Conservation (phyloP, 2,888 invertebrate genomes). For the Agriopis aurantiaria region DNA sequence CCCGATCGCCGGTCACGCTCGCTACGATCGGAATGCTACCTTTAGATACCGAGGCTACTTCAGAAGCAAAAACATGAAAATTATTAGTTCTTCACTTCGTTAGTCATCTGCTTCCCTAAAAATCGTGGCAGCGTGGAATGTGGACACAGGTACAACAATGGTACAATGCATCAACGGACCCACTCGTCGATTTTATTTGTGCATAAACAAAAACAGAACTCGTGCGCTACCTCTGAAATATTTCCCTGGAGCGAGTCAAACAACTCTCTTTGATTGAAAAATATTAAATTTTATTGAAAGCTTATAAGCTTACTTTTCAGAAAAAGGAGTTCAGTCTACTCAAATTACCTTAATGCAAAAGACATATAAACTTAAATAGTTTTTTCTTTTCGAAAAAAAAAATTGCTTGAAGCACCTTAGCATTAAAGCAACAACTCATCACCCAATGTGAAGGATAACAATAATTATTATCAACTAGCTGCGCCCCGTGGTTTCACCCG, state of each 20-base stretch:
- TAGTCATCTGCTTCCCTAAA: slow-evolving; percentile 4
- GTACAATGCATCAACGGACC: slow-evolving; percentile 10
- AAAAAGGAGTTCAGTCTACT: not conserved
- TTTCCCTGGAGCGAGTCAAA: slow-evolving; percentile 9
- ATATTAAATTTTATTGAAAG: not conserved
- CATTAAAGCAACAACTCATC: no score
- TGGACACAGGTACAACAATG: slow-evolving; percentile 6
- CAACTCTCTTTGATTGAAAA: slow-evolving; percentile 5
- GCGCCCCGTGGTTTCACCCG: no score
- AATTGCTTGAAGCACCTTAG: not conserved
- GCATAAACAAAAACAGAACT: slow-evolving; percentile 18
- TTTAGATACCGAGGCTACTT: not conserved
- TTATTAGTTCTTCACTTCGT: not conserved
- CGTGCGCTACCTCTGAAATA: slow-evolving; percentile 13
- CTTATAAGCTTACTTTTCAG: not conserved
- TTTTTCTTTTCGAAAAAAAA: not conserved
- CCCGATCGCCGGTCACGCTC: no score
- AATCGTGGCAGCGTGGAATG: not conserved
- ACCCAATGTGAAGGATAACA: no score
- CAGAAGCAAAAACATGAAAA: not conserved
- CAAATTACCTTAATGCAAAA: not conserved
- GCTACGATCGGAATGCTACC: no score
- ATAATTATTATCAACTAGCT: no score
- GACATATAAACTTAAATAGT: not conserved
- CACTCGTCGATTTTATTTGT: slow-evolving; percentile 24